Evolutionary conservation across 1,140 invertebrate genomes (phyloP).

Genomic region (Portunus trituberculatus): DNA sequence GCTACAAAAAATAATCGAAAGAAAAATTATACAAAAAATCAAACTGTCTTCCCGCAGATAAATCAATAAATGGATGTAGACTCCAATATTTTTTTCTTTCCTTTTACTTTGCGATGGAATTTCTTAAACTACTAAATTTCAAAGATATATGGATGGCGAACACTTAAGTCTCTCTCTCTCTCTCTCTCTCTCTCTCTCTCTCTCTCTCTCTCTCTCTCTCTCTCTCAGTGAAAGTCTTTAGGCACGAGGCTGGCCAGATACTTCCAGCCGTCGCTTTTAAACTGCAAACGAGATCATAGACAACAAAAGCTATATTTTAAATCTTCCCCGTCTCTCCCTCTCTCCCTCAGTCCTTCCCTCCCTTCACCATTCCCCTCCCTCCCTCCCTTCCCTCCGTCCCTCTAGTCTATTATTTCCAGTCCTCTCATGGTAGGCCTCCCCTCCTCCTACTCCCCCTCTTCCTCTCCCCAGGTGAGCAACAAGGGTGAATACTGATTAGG

Average conservation of each 20-base stretch:
- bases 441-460: background rate
- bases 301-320: background rate
- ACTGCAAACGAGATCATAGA: conserved; percentile 12
- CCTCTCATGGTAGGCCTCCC: background rate
- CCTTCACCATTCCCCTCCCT: background rate
- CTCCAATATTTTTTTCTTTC: too few species aligned
- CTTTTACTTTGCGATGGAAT: too few species aligned
- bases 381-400: background rate
- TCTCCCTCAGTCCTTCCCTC: background rate
- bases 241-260: background rate
- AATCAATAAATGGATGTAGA: background rate
- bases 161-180: background rate
- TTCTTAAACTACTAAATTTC: too few species aligned
- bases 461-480: background rate
- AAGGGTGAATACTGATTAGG: background rate
- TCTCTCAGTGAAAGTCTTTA: background rate
- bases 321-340: background rate
- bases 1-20: too few species aligned
- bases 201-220: conserved; percentile 20
- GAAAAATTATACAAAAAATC: background rate
- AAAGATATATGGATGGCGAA: too few species aligned
- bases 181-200: conserved; percentile 20
- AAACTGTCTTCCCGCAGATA: too few species aligned
- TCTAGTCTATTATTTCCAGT: background rate
- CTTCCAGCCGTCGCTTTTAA: background rate